Percentiles rank a stretch among this genome's conserved stretches.
Evolutionary conservation across 2,797 vertebrate genomes (phyloP).

Genomic region (Sebastes minor): DNA sequence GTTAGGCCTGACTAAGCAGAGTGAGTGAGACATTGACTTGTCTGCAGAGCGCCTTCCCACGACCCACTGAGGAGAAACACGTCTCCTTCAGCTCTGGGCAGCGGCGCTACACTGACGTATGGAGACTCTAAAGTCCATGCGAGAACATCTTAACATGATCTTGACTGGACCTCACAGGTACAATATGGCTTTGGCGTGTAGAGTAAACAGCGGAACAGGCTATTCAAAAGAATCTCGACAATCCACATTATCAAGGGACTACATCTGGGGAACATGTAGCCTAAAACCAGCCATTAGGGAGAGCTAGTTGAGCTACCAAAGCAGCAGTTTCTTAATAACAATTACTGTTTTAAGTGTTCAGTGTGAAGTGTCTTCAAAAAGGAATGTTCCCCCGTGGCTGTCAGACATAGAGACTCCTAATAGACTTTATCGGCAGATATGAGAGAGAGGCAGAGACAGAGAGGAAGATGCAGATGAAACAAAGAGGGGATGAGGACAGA

Average conservation of each 20-base stretch:
- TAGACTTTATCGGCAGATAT: constrained; percentile 59
- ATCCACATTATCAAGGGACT: constrained; percentile 20
- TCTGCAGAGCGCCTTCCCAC: constrained; percentile 68
- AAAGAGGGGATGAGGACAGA: constrained; percentile 23
- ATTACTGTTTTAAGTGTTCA: constrained; percentile 58
- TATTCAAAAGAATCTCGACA: constrained; percentile 12
- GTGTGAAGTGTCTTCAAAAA: constrained; percentile 58
- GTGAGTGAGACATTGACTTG: constrained; percentile 68
- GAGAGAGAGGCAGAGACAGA: constrained; percentile 14
- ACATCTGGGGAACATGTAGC: constrained; percentile 30
- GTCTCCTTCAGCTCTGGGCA: constrained; percentile 25
- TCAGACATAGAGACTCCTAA: constrained; percentile 53
- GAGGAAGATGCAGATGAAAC: constrained; percentile 44
- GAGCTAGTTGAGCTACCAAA: constrained; percentile 37
- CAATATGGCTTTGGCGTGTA: background rate
- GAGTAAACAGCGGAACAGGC: constrained; percentile 11
- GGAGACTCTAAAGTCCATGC: background rate
- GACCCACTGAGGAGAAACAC: constrained; percentile 49
- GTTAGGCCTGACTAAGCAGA: constrained; percentile 79
- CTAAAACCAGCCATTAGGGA: constrained; percentile 42
- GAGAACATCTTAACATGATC: constrained; percentile 6
- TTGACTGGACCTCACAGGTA: constrained; percentile 1
- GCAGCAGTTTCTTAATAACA: constrained; percentile 55
- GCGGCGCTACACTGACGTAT: background rate
- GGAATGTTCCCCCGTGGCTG: constrained; percentile 56